Evolutionary conservation across 2,113 vertebrate species (phyloP).

Genomic region (Bettongia penicillata): DNA sequence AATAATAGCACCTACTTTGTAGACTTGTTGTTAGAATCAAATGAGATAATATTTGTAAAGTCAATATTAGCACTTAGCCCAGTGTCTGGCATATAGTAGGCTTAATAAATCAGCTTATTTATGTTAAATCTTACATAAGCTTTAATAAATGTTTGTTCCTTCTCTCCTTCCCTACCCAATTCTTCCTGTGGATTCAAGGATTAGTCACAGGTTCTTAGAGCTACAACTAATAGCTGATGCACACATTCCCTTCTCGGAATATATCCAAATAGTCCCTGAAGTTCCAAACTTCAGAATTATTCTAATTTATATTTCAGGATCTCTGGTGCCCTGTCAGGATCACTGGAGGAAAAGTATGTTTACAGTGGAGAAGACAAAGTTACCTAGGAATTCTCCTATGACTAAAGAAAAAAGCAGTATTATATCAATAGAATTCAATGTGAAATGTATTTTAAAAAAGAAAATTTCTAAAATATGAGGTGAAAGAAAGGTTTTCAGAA

Average conservation of each 20-base stretch:
- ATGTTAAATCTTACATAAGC: neutral
- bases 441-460: neutral
- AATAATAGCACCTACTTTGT: too few species aligned
- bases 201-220: too few species aligned
- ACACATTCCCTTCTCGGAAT: neutral
- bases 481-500: slow-evolving; percentile 20
- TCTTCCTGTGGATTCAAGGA: neutral
- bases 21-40: too few species aligned
- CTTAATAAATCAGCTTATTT: neutral
- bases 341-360: neutral
- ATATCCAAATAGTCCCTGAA: neutral
- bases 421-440: neutral
- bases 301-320: neutral
- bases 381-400: neutral
- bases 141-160: neutral
- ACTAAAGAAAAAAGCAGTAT: neutral
- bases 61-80: too few species aligned
- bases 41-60: too few species aligned
- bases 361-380: neutral
- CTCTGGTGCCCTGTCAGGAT: neutral
- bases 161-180: neutral
- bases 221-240: neutral
- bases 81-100: neutral
- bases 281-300: neutral
- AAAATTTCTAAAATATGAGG: slow-evolving; percentile 52